These are phyloP conservation scores for Sebastes vulpes DNA, from an alignment of 2,797 vertebrate species.

Conservation along the genomic window DNA sequence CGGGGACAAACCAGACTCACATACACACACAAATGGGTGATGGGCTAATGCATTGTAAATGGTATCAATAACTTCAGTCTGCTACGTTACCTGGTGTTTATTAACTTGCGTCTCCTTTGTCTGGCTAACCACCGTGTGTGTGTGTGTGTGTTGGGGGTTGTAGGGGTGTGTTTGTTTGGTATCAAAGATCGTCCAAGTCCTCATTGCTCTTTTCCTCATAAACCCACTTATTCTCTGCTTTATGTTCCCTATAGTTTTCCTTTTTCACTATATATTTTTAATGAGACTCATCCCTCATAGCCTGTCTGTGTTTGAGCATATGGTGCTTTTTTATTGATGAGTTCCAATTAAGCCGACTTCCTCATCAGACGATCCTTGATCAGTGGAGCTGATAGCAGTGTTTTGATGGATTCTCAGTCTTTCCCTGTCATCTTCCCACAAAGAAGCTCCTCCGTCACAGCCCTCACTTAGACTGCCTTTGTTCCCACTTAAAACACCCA, in stretches of 20 bases:
- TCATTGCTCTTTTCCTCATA: conserved; percentile 15
- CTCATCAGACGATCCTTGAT: conserved; percentile 65
- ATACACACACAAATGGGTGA: conserved; percentile 55
- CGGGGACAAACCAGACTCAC: conserved; percentile 33
- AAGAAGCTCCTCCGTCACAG: conserved; percentile 48
- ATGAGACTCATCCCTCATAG: conserved; percentile 66
- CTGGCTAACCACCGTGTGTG: neutral
- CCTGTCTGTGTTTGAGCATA: conserved; percentile 42
- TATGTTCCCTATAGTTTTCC: neutral
- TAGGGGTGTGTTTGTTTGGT: neutral
- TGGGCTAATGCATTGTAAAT: conserved; percentile 73
- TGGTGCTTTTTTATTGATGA: conserved; percentile 67
- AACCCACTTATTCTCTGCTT: conserved; percentile 24
- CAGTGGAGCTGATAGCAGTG: conserved; percentile 64
- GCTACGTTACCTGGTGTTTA: conserved; percentile 51
- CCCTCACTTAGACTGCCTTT: conserved; percentile 54
- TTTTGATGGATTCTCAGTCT: conserved; percentile 60
- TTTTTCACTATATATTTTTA: conserved; percentile 44
- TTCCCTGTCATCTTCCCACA: conserved; percentile 50
- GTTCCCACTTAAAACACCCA: conserved; percentile 51
- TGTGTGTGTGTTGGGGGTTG: neutral
- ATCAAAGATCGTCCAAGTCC: neutral
- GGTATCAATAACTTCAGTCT: conserved; percentile 63
- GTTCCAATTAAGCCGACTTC: conserved; percentile 67
- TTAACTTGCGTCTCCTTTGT: conserved; percentile 48